These are phyloP conservation scores for Capitulum mitella DNA, from an alignment of 2,888 invertebrate species.

Conservation along the genomic window DNA sequence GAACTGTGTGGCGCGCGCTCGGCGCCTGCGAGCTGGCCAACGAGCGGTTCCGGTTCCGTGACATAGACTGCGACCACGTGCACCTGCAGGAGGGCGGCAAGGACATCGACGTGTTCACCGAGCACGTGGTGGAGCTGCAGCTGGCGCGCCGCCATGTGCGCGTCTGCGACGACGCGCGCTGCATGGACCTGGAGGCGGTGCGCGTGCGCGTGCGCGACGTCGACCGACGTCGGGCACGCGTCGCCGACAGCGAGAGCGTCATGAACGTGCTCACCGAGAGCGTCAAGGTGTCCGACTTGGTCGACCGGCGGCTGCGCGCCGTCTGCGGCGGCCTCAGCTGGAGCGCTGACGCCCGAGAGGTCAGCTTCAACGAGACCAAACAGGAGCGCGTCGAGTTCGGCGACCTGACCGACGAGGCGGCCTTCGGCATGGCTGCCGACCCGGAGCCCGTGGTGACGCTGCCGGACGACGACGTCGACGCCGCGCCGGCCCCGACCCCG, in stretches of 20 bases:
- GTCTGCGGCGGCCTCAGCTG: background rate
- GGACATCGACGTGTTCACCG: slow-evolving; percentile 16
- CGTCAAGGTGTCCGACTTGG: background rate
- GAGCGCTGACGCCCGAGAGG: background rate
- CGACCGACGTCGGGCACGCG: slow-evolving; percentile 1
- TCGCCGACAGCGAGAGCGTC: slow-evolving; percentile 13
- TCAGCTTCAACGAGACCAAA: slow-evolving; percentile 19
- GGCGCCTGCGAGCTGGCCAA: background rate
- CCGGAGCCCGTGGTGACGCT: background rate
- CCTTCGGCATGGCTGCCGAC: too few species aligned
- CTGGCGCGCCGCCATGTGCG: slow-evolving; percentile 7
- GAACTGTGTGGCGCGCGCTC: background rate
- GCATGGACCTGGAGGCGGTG: background rate
- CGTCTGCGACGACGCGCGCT: slow-evolving; percentile 7
- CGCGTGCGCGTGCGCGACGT: slow-evolving; percentile 17
- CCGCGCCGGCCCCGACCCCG: background rate
- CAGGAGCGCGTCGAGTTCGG: slow-evolving; percentile 5
- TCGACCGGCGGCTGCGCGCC: background rate
- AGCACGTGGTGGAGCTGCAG: background rate
- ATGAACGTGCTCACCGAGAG: background rate
- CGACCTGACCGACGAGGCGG: background rate
- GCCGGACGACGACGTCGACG: slow-evolving; percentile 9
- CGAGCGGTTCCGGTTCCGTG: slow-evolving; percentile 3
- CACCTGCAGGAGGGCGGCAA: background rate
- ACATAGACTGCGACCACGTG: slow-evolving; percentile 3